Conservation (phyloP, 2,113 vertebrate genomes). For the Caranx melampygus region DNA sequence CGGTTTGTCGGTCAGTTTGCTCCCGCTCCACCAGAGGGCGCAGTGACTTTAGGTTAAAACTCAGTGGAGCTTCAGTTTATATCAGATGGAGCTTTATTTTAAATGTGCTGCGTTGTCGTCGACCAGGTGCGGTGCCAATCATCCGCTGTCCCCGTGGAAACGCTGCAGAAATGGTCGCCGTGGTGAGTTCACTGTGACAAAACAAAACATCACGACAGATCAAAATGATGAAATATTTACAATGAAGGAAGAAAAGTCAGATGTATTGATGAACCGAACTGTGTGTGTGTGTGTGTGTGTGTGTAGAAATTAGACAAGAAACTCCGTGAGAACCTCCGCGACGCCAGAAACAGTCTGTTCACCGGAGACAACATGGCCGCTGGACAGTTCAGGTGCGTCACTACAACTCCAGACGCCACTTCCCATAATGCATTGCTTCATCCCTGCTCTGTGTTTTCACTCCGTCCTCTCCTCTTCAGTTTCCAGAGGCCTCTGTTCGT, state of each 20-base stretch:
- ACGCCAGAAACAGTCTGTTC: constrained; percentile 98
- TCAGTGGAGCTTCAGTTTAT: neutral
- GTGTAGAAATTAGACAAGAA: constrained; percentile 97
- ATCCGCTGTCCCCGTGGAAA: constrained; percentile 97
- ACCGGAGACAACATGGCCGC: constrained; percentile 94
- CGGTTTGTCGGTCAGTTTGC: neutral
- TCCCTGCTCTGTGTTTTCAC: neutral
- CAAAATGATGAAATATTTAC: too few relatives aligned
- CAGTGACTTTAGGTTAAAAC: neutral
- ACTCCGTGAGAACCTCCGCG: constrained; percentile 96
- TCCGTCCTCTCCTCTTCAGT: constrained; percentile 81
- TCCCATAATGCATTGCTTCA: constrained; percentile 25
- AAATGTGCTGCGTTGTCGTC: constrained; percentile 20
- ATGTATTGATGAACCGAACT: too few relatives aligned
- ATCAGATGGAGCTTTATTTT: neutral
- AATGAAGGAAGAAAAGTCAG: too few relatives aligned
- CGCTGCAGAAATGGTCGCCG: constrained; percentile 98
- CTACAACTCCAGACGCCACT: neutral
- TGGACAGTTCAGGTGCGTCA: constrained; percentile 93
- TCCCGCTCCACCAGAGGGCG: constrained; percentile 52
- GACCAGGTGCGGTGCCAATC: constrained; percentile 95
- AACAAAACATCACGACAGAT: too few relatives aligned
- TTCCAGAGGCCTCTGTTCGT: constrained; percentile 97
- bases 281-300: constrained; percentile 18
- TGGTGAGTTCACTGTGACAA: constrained; percentile 86